Evolutionary conservation across 2,888 invertebrate genomes (phyloP).

Genomic region (Lacanobia oleracea): DNA sequence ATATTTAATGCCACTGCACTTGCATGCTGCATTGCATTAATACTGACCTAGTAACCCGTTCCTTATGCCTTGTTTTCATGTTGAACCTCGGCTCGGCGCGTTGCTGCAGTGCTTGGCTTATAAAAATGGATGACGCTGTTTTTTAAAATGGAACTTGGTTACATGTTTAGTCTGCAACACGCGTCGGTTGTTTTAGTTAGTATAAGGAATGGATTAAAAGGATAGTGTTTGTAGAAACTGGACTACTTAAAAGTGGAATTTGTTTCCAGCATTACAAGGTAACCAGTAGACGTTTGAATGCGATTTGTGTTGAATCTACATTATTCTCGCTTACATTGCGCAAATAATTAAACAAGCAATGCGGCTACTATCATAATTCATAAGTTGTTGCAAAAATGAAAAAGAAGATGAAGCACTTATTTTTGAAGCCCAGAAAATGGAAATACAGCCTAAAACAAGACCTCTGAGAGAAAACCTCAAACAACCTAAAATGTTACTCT

Average conservation of each 20-base stretch:
- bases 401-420: too few species aligned
- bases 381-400: too few species aligned
- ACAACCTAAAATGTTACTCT: not conserved
- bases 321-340: not conserved
- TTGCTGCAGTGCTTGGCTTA: conserved; percentile 50
- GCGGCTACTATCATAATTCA: too few species aligned
- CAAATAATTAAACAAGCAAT: not conserved
- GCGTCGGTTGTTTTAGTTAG: conserved; percentile 33
- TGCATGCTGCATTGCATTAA: conserved; percentile 60
- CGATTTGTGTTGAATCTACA: not conserved
- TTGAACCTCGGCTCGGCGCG: conserved; percentile 27
- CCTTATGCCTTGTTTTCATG: conserved; percentile 49
- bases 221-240: conserved; percentile 11
- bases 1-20: conserved; percentile 45
- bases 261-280: not conserved
- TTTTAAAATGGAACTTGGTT: conserved; percentile 59
- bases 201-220: conserved; percentile 11
- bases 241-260: not conserved
- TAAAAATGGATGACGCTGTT: conserved; percentile 57
- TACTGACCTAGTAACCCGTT: conserved; percentile 57
- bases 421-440: not conserved
- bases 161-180: conserved; percentile 40
- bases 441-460: not conserved
- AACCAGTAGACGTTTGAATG: not conserved
- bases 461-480: conserved; percentile 12